Evolutionary conservation across 2,888 invertebrate genomes (phyloP).

Genomic region (Melolontha melolontha): DNA sequence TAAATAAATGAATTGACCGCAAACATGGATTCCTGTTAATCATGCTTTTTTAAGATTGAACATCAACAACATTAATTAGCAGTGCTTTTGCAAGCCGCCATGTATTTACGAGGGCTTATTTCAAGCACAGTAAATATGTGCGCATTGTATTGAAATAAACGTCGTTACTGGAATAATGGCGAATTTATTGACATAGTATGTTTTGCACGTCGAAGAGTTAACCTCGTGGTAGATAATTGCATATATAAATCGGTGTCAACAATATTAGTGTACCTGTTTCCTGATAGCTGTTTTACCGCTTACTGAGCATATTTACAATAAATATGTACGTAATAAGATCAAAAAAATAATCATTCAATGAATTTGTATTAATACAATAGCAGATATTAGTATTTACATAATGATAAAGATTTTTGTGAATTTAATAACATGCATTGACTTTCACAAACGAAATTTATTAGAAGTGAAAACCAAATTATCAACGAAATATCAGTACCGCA

Average conservation of each 20-base stretch:
- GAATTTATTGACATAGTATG: constrained; percentile 10
- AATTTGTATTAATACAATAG: no score
- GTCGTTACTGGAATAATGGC: constrained; percentile 15
- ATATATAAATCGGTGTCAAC: constrained; percentile 6
- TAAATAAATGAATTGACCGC: neutral
- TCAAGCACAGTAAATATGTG: constrained; percentile 2
- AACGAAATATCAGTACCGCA: no score
- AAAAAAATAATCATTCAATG: no score
- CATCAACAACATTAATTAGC: constrained; percentile 10
- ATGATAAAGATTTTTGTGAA: no score
- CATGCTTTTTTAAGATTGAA: neutral
- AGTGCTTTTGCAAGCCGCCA: constrained; percentile 14
- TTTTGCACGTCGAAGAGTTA: constrained; percentile 19
- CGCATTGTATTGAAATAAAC: constrained; percentile 12
- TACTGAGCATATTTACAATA: neutral
- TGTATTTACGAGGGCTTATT: constrained; percentile 1
- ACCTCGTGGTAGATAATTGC: constrained; percentile 17
- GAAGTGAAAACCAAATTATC: no score
- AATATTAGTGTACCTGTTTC: neutral
- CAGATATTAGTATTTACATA: no score
- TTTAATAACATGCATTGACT: no score
- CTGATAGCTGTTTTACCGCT: neutral
- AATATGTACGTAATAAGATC: no score
- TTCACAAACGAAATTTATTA: no score
- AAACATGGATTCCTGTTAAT: neutral